A percentile compares a stretch with the other conserved stretches of the same genome.
Evolutionary conservation across 2,113 vertebrate genomes (phyloP).

Genomic region (Nycticryphes semicollaris): DNA sequence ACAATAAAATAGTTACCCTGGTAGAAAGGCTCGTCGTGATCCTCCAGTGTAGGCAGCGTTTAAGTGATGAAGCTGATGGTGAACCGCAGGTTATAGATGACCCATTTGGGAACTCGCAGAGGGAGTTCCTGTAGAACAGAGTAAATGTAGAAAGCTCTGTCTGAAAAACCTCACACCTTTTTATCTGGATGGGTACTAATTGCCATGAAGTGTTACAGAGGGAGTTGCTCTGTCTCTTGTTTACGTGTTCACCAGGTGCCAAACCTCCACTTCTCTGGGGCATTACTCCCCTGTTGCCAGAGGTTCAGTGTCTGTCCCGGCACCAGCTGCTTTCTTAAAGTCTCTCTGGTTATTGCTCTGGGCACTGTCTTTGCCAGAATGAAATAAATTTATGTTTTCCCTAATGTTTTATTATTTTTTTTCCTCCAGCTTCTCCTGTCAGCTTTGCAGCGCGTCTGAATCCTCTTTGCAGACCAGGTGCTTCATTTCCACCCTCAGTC

Average conservation of each 20-base stretch:
- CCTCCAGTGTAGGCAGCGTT: background rate
- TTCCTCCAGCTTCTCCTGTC: background rate
- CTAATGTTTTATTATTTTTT: no score
- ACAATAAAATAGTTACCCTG: no score
- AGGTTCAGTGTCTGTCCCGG: background rate
- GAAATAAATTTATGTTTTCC: background rate
- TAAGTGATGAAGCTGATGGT: background rate
- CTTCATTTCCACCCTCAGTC: background rate
- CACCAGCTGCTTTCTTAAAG: background rate
- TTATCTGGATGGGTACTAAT: background rate
- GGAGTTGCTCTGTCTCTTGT: background rate
- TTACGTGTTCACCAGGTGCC: background rate
- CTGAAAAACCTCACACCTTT: background rate
- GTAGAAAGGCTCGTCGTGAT: background rate
- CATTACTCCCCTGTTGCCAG: accelerated
- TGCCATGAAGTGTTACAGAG: background rate
- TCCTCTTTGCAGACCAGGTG: background rate
- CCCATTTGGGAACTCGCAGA: background rate
- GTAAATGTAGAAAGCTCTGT: background rate
- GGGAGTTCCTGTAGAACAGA: background rate
- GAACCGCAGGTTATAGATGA: background rate
- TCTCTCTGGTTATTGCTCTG: background rate
- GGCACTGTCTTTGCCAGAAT: background rate
- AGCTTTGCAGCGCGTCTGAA: background rate
- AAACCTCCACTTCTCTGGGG: background rate